A percentile compares a stretch with the other conserved stretches of the same genome.
Conservation (phyloP, 1,140 invertebrate genomes). For the Lordiphosa stackelbergi region DNA sequence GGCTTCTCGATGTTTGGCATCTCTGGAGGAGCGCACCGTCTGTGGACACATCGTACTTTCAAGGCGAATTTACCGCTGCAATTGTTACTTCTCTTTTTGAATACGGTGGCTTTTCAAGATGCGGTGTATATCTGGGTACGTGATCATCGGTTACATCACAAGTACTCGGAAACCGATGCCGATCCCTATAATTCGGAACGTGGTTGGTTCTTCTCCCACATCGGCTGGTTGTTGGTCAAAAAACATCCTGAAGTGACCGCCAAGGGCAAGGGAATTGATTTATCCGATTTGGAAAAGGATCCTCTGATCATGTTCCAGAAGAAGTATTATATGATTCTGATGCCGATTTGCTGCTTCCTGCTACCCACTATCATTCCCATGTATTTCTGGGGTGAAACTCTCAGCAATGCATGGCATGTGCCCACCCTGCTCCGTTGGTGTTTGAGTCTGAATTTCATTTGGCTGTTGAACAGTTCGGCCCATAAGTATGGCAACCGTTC, state of each 20-base stretch:
- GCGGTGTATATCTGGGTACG: conserved; percentile 72
- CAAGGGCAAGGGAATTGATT: conserved; percentile 82
- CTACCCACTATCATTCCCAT: conserved; percentile 84
- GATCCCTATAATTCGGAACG: conserved; percentile 81
- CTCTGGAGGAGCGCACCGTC: conserved; percentile 88
- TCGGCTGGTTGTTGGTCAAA: conserved; percentile 80
- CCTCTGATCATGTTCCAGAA: conserved; percentile 83
- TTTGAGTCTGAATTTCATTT: conserved; percentile 82
- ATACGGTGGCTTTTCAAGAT: conserved; percentile 77
- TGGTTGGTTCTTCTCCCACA: conserved; percentile 81
- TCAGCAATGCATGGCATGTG: conserved; percentile 35
- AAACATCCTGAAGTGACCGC: conserved; percentile 80
- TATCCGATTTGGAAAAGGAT: conserved; percentile 83
- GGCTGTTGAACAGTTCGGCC: conserved; percentile 84
- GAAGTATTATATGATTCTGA: conserved; percentile 63
- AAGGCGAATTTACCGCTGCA: conserved; percentile 85
- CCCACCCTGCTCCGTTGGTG: conserved; percentile 79
- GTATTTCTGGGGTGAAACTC: conserved; percentile 79
- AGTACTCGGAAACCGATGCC: conserved; percentile 47
- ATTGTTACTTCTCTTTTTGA: conserved; percentile 76
- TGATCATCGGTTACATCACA: conserved; percentile 7
- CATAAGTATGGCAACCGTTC: conserved; percentile 79
- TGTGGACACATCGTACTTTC: conserved; percentile 88
- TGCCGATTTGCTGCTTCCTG: conserved; percentile 78
- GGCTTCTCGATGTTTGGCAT: conserved; percentile 78